phyloP scores from a whole-genome alignment of 2,113 vertebrate species.

The Butorides virescens region DNA sequence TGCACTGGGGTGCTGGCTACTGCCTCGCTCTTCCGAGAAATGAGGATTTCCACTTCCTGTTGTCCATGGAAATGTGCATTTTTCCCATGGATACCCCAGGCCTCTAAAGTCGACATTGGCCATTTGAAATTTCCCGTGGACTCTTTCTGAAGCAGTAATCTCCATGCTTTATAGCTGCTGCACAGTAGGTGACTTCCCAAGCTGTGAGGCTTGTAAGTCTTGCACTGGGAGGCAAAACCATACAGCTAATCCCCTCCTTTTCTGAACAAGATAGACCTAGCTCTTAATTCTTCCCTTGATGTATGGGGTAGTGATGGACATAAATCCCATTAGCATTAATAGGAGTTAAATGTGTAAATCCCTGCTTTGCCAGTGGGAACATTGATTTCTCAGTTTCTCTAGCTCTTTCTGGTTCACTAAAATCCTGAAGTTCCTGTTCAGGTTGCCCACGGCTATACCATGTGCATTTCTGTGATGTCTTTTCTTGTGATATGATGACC shows the following conservation, averaged over 20 bases:
- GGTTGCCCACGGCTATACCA: not conserved
- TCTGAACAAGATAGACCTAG: constrained; percentile 7
- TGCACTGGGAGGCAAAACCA: constrained; percentile 4
- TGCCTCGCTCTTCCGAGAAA: not conserved
- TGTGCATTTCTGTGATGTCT: not conserved
- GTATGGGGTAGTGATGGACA: not conserved
- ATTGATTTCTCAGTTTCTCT: constrained; percentile 24
- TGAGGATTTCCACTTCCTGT: not conserved
- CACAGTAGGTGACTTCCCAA: not conserved
- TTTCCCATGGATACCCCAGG: not conserved
- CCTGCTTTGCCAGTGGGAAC: not conserved
- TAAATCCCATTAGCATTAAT: constrained; percentile 40
- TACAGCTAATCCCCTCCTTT: constrained; percentile 4
- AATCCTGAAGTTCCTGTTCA: not conserved
- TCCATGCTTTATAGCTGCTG: not conserved
- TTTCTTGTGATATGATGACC: not conserved
- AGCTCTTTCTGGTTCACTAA: not conserved
- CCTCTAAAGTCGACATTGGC: not conserved
- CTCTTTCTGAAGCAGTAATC: not conserved
- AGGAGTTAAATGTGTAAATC: constrained; percentile 24
- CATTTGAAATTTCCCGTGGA: not conserved
- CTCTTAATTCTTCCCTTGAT: constrained; percentile 19
- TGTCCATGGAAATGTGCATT: not conserved
- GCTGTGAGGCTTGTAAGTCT: not conserved
- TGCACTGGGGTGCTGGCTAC: accelerated